These are phyloP conservation scores for Danio rerio DNA, from an alignment of 2,113 vertebrate genomes.

Conservation along the genomic window GRCz12tu NC_133196.1:25777001-25777500, in stretches of 20 bases:
- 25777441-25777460: conserved; percentile 37
- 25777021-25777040: conserved; percentile 70
- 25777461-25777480: conserved; percentile 40
- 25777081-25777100: conserved; percentile 26
- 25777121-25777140: conserved; percentile 19
- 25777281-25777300: conserved; percentile 15
- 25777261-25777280: conserved; percentile 18
- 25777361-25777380: neutral
- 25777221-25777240: conserved; percentile 24
- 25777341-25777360: neutral
- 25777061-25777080: conserved; percentile 66
- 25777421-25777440: conserved; percentile 31
- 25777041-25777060: conserved; percentile 63
- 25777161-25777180: conserved; percentile 1
- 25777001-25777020: conserved; percentile 68
- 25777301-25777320: conserved; percentile 20
- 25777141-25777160: conserved; percentile 15
- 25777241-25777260: conserved; percentile 6
- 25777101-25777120: conserved; percentile 46
- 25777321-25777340: conserved; percentile 28
- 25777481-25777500: conserved; percentile 44
- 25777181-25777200: neutral
- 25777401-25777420: conserved; percentile 30
- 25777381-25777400: neutral
- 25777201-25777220: conserved; percentile 7